Conservation (phyloP, 2,113 vertebrate species). For the Rostratula benghalensis region DNA sequence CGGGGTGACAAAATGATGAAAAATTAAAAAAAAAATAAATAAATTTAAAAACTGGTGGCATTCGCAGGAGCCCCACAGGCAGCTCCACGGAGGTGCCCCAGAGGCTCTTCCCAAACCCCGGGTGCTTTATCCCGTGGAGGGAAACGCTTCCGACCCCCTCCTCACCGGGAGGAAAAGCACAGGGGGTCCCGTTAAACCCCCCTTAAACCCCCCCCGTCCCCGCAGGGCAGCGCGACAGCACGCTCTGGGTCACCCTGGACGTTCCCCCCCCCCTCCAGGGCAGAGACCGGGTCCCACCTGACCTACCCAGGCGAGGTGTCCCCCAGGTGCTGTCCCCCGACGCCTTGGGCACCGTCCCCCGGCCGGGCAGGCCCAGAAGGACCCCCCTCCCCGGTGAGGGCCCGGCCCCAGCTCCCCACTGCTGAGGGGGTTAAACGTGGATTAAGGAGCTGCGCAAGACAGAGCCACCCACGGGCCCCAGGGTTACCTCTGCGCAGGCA, state of each 20-base stretch:
- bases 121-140: background rate
- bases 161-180: background rate
- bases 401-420: background rate
- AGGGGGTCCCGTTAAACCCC: background rate
- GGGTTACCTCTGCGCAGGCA: background rate
- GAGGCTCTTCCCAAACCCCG: background rate
- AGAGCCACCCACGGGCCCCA: background rate
- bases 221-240: accelerated
- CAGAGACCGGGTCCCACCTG: background rate
- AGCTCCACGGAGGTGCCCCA: accelerated
- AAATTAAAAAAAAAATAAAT: too few species aligned
- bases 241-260: accelerated
- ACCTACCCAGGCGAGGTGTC: background rate
- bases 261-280: accelerated
- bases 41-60: background rate
- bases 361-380: background rate
- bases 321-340: accelerated
- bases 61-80: accelerated
- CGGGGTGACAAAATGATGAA: background rate
- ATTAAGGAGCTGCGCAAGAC: background rate
- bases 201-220: background rate
- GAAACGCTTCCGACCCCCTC: background rate
- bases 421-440: background rate
- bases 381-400: background rate
- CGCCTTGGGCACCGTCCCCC: background rate